Conservation (phyloP, 2,888 invertebrate species). For the Pandemis heparana region DNA sequence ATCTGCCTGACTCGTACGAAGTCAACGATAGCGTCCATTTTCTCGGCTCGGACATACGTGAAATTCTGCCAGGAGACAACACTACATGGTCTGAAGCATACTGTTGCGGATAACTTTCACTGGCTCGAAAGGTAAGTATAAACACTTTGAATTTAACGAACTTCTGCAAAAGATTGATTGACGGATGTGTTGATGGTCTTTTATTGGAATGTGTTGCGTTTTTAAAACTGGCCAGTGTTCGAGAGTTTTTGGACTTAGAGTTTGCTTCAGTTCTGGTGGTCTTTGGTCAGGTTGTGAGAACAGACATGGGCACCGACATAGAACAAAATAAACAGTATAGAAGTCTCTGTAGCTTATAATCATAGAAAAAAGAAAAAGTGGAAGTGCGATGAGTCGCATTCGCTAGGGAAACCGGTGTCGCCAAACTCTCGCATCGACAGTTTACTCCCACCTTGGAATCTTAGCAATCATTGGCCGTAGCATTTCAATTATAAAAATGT, state of each 20-base stretch:
- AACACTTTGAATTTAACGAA: constrained; percentile 22
- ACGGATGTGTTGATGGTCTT: constrained; percentile 9
- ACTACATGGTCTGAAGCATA: constrained; percentile 78
- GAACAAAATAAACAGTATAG: too few relatives aligned
- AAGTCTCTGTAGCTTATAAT: too few relatives aligned
- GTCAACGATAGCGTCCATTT: constrained; percentile 60
- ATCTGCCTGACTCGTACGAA: constrained; percentile 68
- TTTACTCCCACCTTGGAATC: too few relatives aligned
- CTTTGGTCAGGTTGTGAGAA: too few relatives aligned
- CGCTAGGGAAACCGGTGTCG: too few relatives aligned
- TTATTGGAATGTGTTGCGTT: constrained; percentile 4
- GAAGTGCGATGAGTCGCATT: too few relatives aligned
- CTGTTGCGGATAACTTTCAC: constrained; percentile 72
- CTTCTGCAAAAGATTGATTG: constrained; percentile 7
- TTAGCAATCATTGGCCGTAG: too few relatives aligned
- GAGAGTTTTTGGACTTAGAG: neutral
- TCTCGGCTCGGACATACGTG: constrained; percentile 59
- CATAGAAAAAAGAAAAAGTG: too few relatives aligned
- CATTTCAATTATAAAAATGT: too few relatives aligned
- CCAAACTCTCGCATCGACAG: too few relatives aligned
- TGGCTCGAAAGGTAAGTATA: constrained; percentile 70
- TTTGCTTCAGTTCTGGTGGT: neutral
- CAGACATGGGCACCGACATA: too few relatives aligned
- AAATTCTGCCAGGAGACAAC: constrained; percentile 76
- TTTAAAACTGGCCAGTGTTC: constrained; percentile 8